phyloP scores from a whole-genome alignment of 2,113 vertebrate species.

The Gavia stellata region DNA sequence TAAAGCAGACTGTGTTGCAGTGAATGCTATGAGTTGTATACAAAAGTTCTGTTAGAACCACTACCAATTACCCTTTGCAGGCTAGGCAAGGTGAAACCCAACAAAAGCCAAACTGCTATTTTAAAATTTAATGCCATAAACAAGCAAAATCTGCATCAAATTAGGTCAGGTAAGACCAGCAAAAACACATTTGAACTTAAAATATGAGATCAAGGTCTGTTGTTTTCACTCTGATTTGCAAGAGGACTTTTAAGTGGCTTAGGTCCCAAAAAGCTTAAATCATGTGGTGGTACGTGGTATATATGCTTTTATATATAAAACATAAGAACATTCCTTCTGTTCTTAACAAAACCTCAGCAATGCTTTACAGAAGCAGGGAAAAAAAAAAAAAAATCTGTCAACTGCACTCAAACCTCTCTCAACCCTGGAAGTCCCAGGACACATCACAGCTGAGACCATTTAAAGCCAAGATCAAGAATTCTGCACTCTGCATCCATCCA shows the following conservation, averaged over 20 bases:
- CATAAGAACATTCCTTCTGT: not conserved
- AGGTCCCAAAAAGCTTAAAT: not conserved
- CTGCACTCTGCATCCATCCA: not conserved
- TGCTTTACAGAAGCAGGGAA: not conserved
- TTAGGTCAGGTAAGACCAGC: not conserved
- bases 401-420: not conserved
- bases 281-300: not conserved
- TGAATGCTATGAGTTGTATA: not conserved
- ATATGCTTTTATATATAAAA: not conserved
- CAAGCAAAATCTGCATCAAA: not conserved
- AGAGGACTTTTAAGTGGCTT: not conserved
- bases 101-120: not conserved
- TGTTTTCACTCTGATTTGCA: not conserved
- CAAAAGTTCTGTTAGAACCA: not conserved
- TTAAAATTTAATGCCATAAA: not conserved
- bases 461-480: not conserved
- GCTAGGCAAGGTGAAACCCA: not conserved
- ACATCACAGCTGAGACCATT: not conserved
- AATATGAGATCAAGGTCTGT: not conserved
- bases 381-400: not conserved
- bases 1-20: not conserved
- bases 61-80: not conserved
- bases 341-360: not conserved
- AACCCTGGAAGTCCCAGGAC: not conserved
- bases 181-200: not conserved